phyloP scores from a whole-genome alignment of 2,888 invertebrate species.

The Epinotia bilunana region DNA sequence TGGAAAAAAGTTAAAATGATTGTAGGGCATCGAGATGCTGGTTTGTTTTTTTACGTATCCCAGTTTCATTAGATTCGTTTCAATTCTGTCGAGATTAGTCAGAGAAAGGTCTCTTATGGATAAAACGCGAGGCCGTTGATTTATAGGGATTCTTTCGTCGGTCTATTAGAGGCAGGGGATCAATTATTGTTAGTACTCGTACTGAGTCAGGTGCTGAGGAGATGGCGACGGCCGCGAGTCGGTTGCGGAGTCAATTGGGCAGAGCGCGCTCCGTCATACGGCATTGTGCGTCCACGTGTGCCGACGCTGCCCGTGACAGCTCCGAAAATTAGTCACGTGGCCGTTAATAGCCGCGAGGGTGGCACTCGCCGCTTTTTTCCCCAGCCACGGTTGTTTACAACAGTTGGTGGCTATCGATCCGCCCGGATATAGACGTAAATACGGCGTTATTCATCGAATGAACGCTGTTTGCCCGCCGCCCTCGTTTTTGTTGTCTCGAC shows the following conservation, averaged over 20 bases:
- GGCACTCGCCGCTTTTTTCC: slow-evolving; percentile 71
- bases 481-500: slow-evolving; percentile 65
- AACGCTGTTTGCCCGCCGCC: slow-evolving; percentile 64
- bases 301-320: slow-evolving; percentile 77
- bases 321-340: slow-evolving; percentile 83
- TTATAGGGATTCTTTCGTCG: slow-evolving; percentile 75
- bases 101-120: slow-evolving; percentile 78
- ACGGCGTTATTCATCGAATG: slow-evolving; percentile 72
- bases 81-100: slow-evolving; percentile 82
- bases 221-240: slow-evolving; percentile 48
- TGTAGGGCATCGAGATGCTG: slow-evolving; percentile 77
- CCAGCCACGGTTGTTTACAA: slow-evolving; percentile 77
- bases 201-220: slow-evolving; percentile 53
- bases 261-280: slow-evolving; percentile 33
- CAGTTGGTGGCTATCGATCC: slow-evolving; percentile 82
- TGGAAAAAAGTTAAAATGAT: slow-evolving; percentile 82
- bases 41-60: slow-evolving; percentile 73
- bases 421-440: slow-evolving; percentile 69
- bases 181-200: slow-evolving; percentile 69
- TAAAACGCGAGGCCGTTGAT: slow-evolving; percentile 79
- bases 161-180: slow-evolving; percentile 73
- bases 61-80: slow-evolving; percentile 82
- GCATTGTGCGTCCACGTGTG: slow-evolving; percentile 66
- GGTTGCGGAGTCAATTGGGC: slow-evolving; percentile 42
- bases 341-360: slow-evolving; percentile 77